phyloP scores from a whole-genome alignment of 2,888 invertebrate species.

The Hirtodrosophila confusa region DNA sequence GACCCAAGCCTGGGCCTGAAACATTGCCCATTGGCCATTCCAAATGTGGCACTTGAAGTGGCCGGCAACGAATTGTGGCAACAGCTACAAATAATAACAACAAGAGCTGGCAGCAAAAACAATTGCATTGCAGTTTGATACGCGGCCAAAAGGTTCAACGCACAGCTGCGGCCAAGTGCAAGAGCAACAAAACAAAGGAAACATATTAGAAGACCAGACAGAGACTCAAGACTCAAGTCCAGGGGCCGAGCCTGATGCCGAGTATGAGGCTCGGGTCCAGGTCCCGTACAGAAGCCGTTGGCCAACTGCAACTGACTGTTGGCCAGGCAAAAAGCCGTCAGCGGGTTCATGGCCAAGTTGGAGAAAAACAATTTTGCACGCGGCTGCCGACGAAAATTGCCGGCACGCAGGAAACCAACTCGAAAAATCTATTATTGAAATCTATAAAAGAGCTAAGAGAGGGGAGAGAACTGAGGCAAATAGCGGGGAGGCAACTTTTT shows the following conservation, averaged over 20 bases:
- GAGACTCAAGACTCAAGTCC: constrained; percentile 2
- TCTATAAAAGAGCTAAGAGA: constrained; percentile 70
- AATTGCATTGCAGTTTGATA: constrained; percentile 54
- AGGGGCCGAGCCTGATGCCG: background rate
- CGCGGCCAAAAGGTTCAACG: constrained; percentile 64
- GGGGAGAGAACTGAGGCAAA: too few relatives aligned
- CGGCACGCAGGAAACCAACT: constrained; percentile 74
- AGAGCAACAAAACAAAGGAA: constrained; percentile 67
- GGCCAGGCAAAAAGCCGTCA: constrained; percentile 57
- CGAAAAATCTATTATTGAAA: constrained; percentile 80
- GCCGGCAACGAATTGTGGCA: constrained; percentile 61
- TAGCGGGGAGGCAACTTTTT: constrained; percentile 13
- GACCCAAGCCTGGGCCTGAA: constrained; percentile 13
- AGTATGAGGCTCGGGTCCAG: background rate
- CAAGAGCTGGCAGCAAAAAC: constrained; percentile 7
- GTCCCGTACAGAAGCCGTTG: constrained; percentile 37
- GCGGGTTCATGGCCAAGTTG: constrained; percentile 75
- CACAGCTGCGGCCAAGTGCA: constrained; percentile 71
- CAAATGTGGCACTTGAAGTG: constrained; percentile 73
- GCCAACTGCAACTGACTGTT: constrained; percentile 21
- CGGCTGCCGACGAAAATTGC: constrained; percentile 73
- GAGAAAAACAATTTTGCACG: constrained; percentile 75
- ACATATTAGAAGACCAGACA: constrained; percentile 61
- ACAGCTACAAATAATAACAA: constrained; percentile 38
- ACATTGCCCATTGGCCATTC: constrained; percentile 43